Base-by-base conservation (phyloP, 2,797 vertebrate species). In the Bryconaethiops microstoma region DNA sequence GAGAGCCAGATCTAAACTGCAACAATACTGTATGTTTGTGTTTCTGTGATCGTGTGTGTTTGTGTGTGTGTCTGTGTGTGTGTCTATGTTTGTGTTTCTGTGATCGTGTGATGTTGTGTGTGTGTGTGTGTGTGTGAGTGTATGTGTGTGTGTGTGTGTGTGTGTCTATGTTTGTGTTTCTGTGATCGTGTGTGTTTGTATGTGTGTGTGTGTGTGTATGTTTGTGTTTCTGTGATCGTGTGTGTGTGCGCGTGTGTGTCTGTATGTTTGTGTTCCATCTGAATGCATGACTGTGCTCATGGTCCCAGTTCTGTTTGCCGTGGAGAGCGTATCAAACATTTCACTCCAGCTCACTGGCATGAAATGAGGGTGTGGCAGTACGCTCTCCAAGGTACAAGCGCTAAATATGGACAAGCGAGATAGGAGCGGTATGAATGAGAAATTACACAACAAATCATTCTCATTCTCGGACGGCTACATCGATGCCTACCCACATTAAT, bases 391-490 rank as follows among this genome's bases (percentile, higher is more conserved):
- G 39, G 87, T 80, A 62, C 67, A 63, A 88, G 82, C 29, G 84
- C 84, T 76, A 88, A 86, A 88, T 84, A 85, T 75, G 9, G 62
- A 59, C 77, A 86, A 87, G 50, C 21, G 54, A 69, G 84, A 90
- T 84, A 71, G 77, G 83, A 86, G 87, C 85, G 55, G 78, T 82
- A 90, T 87, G 87, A 89, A 87, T 91, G 88, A 90, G 57, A 77
- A 59, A 52, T 12, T 21, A 25, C 7, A 75, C 82, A 92, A 92
- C 74, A 35, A 74, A 77, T 12, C 19, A 14, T 69, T 45, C n/a
- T 48, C 9, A 48, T 13, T 69, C 13, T 19, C 9, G 63, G 23
- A 16, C 25, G 14, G n/a, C 35, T 19, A 10, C 35, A 29, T 17
- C 25, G 48, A 21, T 71, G 45, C 13, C 16, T 69, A 1, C 12